phyloP scores from a whole-genome alignment of 2,888 invertebrate genomes.

The Microplitis manilae region DNA sequence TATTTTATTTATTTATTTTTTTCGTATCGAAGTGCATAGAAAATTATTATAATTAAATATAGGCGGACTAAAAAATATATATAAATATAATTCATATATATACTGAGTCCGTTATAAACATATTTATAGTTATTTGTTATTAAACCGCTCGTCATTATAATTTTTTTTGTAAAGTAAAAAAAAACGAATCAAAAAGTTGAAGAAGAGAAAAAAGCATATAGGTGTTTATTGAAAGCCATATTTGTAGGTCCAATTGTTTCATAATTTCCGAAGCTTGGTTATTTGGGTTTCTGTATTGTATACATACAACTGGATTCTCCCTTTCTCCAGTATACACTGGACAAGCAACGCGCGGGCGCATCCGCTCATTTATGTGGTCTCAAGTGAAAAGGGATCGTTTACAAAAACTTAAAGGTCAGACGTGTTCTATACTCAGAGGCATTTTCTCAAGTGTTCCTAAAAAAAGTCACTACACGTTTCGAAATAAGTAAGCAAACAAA shows the following conservation, averaged over 20 bases:
- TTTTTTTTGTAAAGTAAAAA: no score
- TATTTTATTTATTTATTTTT: no score
- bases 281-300: neutral
- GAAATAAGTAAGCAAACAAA: conserved; percentile 6
- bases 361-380: conserved; percentile 7
- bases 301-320: neutral
- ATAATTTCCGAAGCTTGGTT: neutral
- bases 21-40: no score
- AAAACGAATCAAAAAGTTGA: no score
- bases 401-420: conserved; percentile 54
- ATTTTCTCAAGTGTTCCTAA: conserved; percentile 22
- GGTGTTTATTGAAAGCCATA: conserved; percentile 44
- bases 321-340: conserved; percentile 12
- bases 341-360: conserved; percentile 11
- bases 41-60: no score
- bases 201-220: no score
- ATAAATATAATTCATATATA: no score
- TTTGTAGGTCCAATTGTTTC: conserved; percentile 44
- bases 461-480: neutral
- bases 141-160: no score
- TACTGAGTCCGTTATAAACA: no score
- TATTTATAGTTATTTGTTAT: no score
- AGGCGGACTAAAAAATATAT: no score
- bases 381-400: conserved; percentile 54
- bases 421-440: conserved; percentile 23